A percentile compares a stretch with the other conserved stretches of the same genome.
Evolutionary conservation across 2,888 invertebrate species (phyloP).

Genomic region (Nezara viridula): DNA sequence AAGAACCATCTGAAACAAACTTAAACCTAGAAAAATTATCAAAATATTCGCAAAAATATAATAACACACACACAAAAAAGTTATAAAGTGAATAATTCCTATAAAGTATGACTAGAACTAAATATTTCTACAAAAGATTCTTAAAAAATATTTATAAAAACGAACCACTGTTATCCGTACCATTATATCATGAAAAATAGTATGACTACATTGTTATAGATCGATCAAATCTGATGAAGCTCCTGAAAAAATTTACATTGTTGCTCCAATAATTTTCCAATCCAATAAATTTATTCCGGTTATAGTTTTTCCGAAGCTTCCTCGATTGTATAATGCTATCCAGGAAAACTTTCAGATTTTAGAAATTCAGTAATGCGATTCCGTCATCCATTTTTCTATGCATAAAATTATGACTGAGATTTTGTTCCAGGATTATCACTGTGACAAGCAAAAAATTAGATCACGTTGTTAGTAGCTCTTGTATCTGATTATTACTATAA

Average conservation of each 20-base stretch:
- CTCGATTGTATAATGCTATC: neutral
- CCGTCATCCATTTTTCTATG: neutral
- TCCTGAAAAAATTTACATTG: neutral
- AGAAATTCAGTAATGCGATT: slow-evolving; percentile 5
- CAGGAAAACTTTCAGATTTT: slow-evolving; percentile 5
- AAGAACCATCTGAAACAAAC: no score
- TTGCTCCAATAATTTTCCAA: slow-evolving; percentile 10
- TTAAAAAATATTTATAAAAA: neutral
- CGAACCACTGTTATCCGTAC: neutral
- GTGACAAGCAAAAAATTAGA: neutral
- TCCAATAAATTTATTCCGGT: slow-evolving; percentile 14
- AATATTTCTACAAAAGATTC: no score
- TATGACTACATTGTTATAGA: neutral
- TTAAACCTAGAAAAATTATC: no score
- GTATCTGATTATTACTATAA: neutral
- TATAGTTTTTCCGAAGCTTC: neutral
- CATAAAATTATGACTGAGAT: neutral
- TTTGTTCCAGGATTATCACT: neutral
- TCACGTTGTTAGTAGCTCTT: neutral
- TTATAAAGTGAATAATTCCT: no score
- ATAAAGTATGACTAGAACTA: no score
- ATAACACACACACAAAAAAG: no score
- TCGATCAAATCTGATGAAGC: neutral
- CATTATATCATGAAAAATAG: neutral
- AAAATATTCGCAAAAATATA: no score